Evolutionary conservation across 2,797 vertebrate species (phyloP), one percentile per base, ranked within the genome.

Genomic region (Tokudaia muenninki): DNA sequence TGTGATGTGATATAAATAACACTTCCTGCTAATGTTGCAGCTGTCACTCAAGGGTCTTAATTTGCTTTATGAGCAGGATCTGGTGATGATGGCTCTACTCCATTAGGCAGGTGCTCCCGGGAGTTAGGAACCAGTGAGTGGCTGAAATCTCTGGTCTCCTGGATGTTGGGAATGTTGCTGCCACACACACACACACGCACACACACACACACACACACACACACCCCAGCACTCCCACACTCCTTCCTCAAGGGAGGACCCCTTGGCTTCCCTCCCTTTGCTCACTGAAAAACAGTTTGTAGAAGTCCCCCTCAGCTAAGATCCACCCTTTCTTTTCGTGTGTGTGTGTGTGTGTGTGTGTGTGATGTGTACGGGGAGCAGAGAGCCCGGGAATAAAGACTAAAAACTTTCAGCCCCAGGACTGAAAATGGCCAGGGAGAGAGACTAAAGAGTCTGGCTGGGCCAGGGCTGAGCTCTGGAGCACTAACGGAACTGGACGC

Each of bases 21-120:
- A 96, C 97, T 98, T 98, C 97, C 98, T 98, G 96, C 95, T 88
- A 82, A 82, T 31, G 94, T 63, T 96, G 97, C 97, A 98, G 97
- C 98, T 98, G 98, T 96, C 97, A 93, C 87, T 96, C 94, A 90
- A 84, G 89, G 94, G 74, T 94, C 97, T 96, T 97, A 96, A 92
- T 70, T 94, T 88, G 94, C 95, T 94, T 95, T 96, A 47, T 6
- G 90, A 94, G 95, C 96, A 95, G 94, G 94, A 98, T 96, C 96
- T 97, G 97, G 89, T 86, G 87, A 80, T 50, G 72, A 94, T 93
- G 72, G 95, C 91, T 63, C 82, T 84, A 86, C 96, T 95, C 67
- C 81, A 44, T 70, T 93, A 80, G 95, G 95, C 97, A 97, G 97
- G 95, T 98, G 98, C 77, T 41, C 41, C 41, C 41, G 55, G 12